Conservation (phyloP, 2,797 vertebrate genomes). For the Pseudopleuronectes americanus region DNA sequence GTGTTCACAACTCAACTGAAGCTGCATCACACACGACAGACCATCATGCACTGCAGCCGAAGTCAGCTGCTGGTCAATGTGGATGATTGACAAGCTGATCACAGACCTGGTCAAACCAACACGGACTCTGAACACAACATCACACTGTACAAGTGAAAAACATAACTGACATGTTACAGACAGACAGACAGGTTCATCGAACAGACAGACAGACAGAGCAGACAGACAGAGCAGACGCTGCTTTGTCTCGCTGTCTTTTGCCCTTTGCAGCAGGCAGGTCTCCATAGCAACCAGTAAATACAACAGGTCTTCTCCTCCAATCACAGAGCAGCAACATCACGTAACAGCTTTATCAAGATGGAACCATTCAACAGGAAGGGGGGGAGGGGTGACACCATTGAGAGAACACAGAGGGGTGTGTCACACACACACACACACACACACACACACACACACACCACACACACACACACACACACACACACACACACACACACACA, state of each 20-base stretch:
- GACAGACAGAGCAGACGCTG: background rate
- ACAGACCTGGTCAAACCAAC: background rate
- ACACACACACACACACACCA: constrained; percentile 17
- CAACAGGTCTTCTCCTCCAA: constrained; percentile 44
- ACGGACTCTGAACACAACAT: too few species aligned
- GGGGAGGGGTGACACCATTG: constrained; percentile 5
- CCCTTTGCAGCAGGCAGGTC: constrained; percentile 34
- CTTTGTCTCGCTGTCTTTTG: constrained; percentile 59
- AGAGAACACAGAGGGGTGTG: constrained; percentile 53
- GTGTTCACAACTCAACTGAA: too few species aligned
- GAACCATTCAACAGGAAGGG: constrained; percentile 44
- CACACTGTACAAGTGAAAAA: too few species aligned
- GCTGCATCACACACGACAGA: too few species aligned
- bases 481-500: background rate
- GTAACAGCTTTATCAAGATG: constrained; percentile 61
- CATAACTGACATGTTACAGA: too few species aligned
- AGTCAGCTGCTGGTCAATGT: too few species aligned
- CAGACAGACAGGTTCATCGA: constrained; percentile 5
- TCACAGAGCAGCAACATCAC: constrained; percentile 34
- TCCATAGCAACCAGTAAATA: constrained; percentile 60
- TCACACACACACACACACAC: constrained; percentile 12
- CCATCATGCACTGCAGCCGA: too few species aligned
- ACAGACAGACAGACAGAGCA: background rate
- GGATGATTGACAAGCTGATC: too few species aligned
- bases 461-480: background rate